phyloP scores from a whole-genome alignment of 92 coral and sea anemone genomes.

The Siderastrea siderea region DNA sequence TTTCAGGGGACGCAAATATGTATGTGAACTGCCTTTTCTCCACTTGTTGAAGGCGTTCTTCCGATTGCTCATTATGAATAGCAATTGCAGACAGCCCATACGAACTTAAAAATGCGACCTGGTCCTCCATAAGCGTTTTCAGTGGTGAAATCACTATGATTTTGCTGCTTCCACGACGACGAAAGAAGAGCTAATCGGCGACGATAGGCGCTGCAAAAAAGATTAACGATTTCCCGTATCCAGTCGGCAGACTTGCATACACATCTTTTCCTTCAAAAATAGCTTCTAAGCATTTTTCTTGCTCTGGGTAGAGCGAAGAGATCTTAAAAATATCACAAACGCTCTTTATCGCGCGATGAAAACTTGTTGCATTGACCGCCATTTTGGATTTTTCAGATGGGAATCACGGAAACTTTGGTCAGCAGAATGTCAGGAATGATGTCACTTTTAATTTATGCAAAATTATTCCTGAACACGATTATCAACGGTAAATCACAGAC shows the following conservation, averaged over 20 bases:
- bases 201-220: constrained; percentile 71
- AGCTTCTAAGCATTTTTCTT: constrained; percentile 68
- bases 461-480: constrained; percentile 35
- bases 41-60: constrained; percentile 55
- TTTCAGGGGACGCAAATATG: constrained; percentile 72
- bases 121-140: constrained; percentile 71
- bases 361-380: constrained; percentile 39
- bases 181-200: constrained; percentile 55
- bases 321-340: constrained; percentile 69
- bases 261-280: constrained; percentile 54
- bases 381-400: constrained; percentile 29
- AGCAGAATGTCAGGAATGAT: constrained; percentile 8
- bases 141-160: constrained; percentile 71
- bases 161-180: constrained; percentile 67
- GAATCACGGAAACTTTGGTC: constrained; percentile 25
- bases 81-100: constrained; percentile 73
- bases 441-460: constrained; percentile 40
- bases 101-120: constrained; percentile 56
- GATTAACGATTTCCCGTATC: constrained; percentile 82
- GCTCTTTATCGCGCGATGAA: constrained; percentile 27
- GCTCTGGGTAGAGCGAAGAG: constrained; percentile 67
- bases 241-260: constrained; percentile 82
- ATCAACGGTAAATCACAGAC: constrained; percentile 27
- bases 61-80: constrained; percentile 62
- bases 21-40: constrained; percentile 54